Evolutionary conservation across 2,888 invertebrate genomes (phyloP), one percentile per base, ranked within the genome.

Genomic region (Sinelater perroti): DNA sequence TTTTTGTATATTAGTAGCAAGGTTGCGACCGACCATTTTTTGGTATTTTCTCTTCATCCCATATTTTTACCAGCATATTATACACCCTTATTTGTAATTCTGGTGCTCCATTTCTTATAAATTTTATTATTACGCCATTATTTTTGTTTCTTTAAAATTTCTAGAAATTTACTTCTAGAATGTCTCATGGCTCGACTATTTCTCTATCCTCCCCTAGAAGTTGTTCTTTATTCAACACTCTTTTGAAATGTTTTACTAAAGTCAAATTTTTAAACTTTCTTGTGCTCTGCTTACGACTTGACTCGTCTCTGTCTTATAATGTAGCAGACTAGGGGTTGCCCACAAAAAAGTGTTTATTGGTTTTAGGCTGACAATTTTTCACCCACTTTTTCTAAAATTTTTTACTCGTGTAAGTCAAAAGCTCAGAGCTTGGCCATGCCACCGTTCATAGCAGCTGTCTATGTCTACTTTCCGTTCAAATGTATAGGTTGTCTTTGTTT

Each of bases 11-110:
- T 24, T 8, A 7, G 24, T 24, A 24, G 24, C 24, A 24, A 7
- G 8, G 8, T 24, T 24, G n/a, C n/a, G n/a, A n/a, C n/a, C n/a
- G n/a, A n/a, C n/a, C n/a, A 60, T 16, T 64, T 24, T 6, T 10
- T 21, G n/a, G n/a, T n/a, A n/a, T n/a, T n/a, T n/a, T n/a, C n/a
- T n/a, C n/a, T n/a, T n/a, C 30, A 49, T 40, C 24, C 24, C 24
- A 24, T 24, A 24, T 24, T 24, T 24, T 24, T 24, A n/a, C 24
- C 24, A 24, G 24, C 24, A 24, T 24, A 24, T 24, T 24, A 24
- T n/a, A n/a, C n/a, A n/a, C n/a, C n/a, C n/a, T n/a, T n/a, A n/a
- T 8, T 24, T 24, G 24, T 24, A 24, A 24, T 24, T 30, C 24
- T 24, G 8, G n/a, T n/a, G n/a, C n/a, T 24, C 24, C 8, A 7